Evolutionary conservation across 2,113 vertebrate species (phyloP), one percentile per base, ranked within the genome.

Genomic region (Sturnus vulgaris): DNA sequence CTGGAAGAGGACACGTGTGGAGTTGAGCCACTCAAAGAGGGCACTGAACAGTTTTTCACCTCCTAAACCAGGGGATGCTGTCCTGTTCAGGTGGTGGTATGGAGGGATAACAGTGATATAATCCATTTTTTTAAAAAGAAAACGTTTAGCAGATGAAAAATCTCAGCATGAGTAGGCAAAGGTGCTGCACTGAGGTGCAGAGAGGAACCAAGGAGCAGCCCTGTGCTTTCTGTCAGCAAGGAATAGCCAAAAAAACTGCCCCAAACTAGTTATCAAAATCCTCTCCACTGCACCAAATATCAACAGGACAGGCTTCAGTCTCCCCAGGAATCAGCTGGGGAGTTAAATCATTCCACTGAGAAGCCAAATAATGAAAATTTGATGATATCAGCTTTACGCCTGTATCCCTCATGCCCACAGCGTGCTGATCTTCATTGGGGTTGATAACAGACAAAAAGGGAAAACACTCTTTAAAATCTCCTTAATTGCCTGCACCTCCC

Each of bases 351-450:
- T 25, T 55, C 33, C 76, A 70, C 39, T 2, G 19, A 78, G 63
- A 73, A 69, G 27, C 25, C 30, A 75, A 47, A 17, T 4, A 10
- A 15, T 3, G 10, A 92, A 83, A 88, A 72, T 3, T 0, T 37
- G 42, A 39, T 6, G 31, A 11, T 2, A 31, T 11, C 28, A 57
- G 15, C 16, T 28, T 63, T 20, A 23, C 5, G 7, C 17, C 49
- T 71, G 27, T 21, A 12, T 33, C 24, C 28, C 56, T 69, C n/a
- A 13, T 8, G 4, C 49, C 46, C 19, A 35, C 23, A 35, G 24
- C 0, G 2, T 12, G 64, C 42, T 85, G 42, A 84, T 33, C 35
- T 63, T 37, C 59, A 17, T 4, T 0, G 0, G n/a, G 28, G 3
- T 2, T 89, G 59, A 55, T 72, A 39, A 37, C 1, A 61, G 61